These are phyloP conservation scores for Podilymbus podiceps DNA, from an alignment of 2,113 vertebrate genomes.

Conservation along the genomic window DNA sequence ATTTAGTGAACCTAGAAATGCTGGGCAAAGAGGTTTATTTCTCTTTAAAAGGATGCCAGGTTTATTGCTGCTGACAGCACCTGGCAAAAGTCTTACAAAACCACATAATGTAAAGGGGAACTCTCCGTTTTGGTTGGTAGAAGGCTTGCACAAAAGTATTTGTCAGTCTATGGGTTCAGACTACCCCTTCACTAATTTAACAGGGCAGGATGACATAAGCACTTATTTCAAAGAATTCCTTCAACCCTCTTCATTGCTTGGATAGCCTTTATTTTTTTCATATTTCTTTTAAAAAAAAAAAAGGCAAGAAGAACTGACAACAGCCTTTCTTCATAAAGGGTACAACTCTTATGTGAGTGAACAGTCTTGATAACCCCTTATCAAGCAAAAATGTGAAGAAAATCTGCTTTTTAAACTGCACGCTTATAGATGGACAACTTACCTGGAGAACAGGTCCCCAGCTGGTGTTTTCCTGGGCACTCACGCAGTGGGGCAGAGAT, in stretches of 20 bases:
- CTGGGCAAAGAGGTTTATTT: background rate
- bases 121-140: background rate
- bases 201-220: background rate
- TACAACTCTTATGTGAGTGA: background rate
- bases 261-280: background rate
- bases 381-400: background rate
- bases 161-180: background rate
- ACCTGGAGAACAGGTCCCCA: background rate
- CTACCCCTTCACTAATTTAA: background rate
- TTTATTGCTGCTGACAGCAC: conserved; percentile 21
- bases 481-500: background rate
- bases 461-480: background rate
- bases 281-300: background rate
- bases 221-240: background rate
- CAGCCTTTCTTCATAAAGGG: background rate
- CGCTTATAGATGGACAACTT: background rate
- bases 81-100: conserved; percentile 6
- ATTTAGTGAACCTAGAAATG: background rate
- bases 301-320: background rate
- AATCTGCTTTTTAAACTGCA: background rate
- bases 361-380: background rate
- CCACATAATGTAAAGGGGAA: background rate
- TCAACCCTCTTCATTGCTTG: background rate
- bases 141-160: background rate
- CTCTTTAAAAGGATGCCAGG: background rate